Conservation (phyloP, 1,140 invertebrate genomes). For the Zaprionus camerounensis region DNA sequence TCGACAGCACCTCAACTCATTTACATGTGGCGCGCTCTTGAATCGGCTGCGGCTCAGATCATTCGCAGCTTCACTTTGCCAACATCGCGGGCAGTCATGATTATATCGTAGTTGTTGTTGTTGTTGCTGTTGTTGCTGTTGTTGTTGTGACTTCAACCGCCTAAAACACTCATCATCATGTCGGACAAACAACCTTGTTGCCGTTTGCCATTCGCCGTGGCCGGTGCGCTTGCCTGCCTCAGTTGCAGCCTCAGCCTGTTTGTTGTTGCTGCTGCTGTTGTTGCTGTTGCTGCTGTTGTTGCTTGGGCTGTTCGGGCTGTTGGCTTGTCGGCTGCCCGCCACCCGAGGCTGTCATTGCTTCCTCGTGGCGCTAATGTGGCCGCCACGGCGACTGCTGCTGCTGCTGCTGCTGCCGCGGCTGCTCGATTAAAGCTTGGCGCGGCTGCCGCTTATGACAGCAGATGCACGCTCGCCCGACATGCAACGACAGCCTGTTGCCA, state of each 20-base stretch:
- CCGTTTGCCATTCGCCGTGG: constrained; percentile 56
- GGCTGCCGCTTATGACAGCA: constrained; percentile 52
- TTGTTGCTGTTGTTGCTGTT: constrained; percentile 21
- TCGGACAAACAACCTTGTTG: constrained; percentile 81
- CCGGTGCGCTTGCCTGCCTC: constrained; percentile 13
- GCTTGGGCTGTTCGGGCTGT: background rate
- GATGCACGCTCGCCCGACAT: constrained; percentile 51
- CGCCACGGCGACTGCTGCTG: constrained; percentile 51
- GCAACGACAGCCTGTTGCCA: constrained; percentile 30
- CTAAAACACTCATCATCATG: constrained; percentile 81
- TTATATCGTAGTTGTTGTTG: constrained; percentile 51
- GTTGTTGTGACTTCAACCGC: constrained; percentile 57
- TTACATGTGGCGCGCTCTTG: constrained; percentile 70
- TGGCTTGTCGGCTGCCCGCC: constrained; percentile 30
- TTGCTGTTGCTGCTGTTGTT: constrained; percentile 5
- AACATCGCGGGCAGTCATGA: constrained; percentile 79
- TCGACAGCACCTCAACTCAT: constrained; percentile 71
- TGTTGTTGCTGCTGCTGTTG: constrained; percentile 16
- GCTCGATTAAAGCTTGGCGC: constrained; percentile 68
- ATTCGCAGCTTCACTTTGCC: constrained; percentile 60
- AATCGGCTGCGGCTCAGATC: constrained; percentile 58
- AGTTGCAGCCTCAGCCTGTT: background rate
- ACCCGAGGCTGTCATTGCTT: constrained; percentile 67
- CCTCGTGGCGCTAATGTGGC: constrained; percentile 77
- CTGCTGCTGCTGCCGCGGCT: constrained; percentile 41